Base-by-base conservation (phyloP, 1,140 invertebrate species). In the Leguminivora glycinivorella region DNA sequence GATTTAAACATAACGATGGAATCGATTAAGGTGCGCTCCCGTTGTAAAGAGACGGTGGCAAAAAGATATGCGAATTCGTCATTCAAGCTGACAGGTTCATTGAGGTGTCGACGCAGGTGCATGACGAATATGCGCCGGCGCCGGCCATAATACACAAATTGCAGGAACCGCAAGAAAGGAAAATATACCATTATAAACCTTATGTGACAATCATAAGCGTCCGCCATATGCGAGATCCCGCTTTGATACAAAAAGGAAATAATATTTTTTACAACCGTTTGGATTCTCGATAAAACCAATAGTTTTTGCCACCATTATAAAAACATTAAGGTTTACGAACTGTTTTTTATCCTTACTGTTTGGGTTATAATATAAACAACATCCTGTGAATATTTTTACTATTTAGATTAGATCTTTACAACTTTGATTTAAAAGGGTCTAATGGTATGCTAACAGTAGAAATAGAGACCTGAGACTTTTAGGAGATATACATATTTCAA, bases 81-180 rank as follows among this genome's bases (percentile, higher is more conserved):
- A 72, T 74, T 72, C 56, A 73, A 67, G 72, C 63, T 71, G 77
- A 82, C 78, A 81, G 75, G 72, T 78, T 75, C 75, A 73, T 71
- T 77, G 73, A 76, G 70, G 68, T 43, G 68, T 69, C 56, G 75
- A 17, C 77, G 67, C 71, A 77, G 77, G 69, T 75, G 75, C 78
- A 72, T 79, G 76, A 78, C 77, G 77, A 79, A 78, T 63, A 24
- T 40, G 58, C 75, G 75, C 71, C 69, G 66, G 47, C 66, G 73
- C 72, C 83, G 80, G 10, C 40, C 70, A 77, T 85, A 84, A 83
- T 82, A 71, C 60, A 75, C 74, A 78, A 81, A 82, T 73, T 78
- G 77, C 70, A 22, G 19, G 9, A 52, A 81, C 73, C 77, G 76
- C 71, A 52, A 19, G 7, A 22, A 2, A 17, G 5, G 5, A 43